Percentiles rank a stretch among this genome's conserved stretches.
Conservation (phyloP, 2,113 vertebrate species). For the Neodon shergylaensis region DNA sequence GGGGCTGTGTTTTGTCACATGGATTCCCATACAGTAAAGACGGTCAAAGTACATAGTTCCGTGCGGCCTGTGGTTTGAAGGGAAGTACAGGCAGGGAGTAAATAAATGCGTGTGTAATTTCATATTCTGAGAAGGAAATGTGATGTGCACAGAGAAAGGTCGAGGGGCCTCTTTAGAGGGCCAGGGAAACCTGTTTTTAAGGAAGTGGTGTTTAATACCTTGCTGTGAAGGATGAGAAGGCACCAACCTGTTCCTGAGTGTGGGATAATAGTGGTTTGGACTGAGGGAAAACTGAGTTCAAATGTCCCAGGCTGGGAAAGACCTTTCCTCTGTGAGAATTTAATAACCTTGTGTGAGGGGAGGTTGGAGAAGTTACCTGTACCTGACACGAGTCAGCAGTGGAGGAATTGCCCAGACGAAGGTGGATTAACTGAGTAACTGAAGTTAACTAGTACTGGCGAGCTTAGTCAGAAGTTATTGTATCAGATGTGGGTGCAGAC, state of each 20-base stretch:
- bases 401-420: not conserved
- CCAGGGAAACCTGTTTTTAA: not conserved
- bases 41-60: not conserved
- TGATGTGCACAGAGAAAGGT: not conserved
- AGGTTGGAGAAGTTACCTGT: not conserved
- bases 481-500: not conserved
- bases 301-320: not conserved
- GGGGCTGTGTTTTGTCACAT: not conserved
- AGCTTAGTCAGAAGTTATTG: slow-evolving; percentile 1
- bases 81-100: not conserved
- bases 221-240: not conserved
- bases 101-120: not conserved
- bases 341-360: not conserved
- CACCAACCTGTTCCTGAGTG: not conserved
- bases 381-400: not conserved
- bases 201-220: not conserved
- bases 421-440: not conserved
- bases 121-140: slow-evolving; percentile 2
- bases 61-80: not conserved
- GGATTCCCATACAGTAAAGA: not conserved
- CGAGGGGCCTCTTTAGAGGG: not conserved
- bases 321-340: not conserved
- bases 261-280: not conserved
- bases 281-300: not conserved
- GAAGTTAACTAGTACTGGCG: not conserved